Conservation (phyloP, 1,140 invertebrate species). For the Neodiprion virginianus region DNA sequence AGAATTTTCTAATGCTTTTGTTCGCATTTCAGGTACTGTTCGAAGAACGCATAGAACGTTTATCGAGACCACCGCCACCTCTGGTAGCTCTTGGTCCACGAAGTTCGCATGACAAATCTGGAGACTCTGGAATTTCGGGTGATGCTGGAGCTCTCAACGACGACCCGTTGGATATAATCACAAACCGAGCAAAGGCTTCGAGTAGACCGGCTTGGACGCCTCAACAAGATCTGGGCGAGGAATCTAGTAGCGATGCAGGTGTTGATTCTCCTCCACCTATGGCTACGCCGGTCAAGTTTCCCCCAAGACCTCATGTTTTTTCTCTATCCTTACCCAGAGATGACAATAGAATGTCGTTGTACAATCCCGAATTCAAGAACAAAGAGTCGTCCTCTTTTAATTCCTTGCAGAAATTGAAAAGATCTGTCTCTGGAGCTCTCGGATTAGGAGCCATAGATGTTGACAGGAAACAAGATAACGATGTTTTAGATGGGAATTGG, state of each 20-base stretch:
- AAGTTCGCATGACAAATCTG: conserved; percentile 71
- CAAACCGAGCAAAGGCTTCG: conserved; percentile 38
- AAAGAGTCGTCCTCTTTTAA: conserved; percentile 66
- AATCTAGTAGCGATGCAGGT: conserved; percentile 73
- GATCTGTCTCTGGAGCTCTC: conserved; percentile 73
- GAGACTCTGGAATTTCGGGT: conserved; percentile 81
- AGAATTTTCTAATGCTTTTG: conserved; percentile 14
- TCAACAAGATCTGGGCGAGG: conserved; percentile 76
- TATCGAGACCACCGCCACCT: conserved; percentile 62
- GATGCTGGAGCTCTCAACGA: conserved; percentile 66
- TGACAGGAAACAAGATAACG: conserved; percentile 36
- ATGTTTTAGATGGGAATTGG: conserved; percentile 71
- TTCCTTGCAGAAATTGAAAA: conserved; percentile 71
- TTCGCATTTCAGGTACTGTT: conserved; percentile 47
- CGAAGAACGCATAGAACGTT: conserved; percentile 64
- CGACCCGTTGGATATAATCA: conserved; percentile 47
- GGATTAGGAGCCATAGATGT: conserved; percentile 47
- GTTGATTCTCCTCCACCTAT: conserved; percentile 52
- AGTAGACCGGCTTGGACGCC: conserved; percentile 74
- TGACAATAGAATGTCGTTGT: conserved; percentile 63
- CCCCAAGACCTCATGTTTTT: conserved; percentile 72
- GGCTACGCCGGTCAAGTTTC: conserved; percentile 65
- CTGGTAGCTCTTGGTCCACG: conserved; percentile 50
- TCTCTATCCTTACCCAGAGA: conserved; percentile 75
- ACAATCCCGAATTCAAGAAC: conserved; percentile 61